phyloP scores from a whole-genome alignment of 1,140 invertebrate species.

The Pseudomyrmex flavicornis region DNA sequence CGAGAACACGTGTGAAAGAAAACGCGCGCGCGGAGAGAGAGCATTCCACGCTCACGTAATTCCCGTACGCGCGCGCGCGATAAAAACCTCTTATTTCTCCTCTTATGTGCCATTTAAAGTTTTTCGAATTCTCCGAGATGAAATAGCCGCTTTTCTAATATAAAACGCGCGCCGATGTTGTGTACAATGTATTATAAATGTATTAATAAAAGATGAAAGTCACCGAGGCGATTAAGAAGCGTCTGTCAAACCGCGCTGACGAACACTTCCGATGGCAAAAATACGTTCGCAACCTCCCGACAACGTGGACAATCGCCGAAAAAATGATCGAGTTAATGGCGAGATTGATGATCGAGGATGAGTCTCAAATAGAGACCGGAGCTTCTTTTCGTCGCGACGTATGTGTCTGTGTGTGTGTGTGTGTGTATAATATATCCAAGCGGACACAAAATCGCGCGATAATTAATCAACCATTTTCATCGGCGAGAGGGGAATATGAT shows the following conservation, averaged over 20 bases:
- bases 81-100: too few relatives aligned
- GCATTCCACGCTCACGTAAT: conserved; percentile 14
- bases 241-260: background rate
- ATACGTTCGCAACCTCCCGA: background rate
- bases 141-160: background rate
- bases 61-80: background rate
- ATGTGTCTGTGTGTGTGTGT: background rate
- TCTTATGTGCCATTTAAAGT: background rate
- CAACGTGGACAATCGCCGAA: conserved; percentile 29
- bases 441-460: conserved; percentile 52
- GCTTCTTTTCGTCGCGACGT: conserved; percentile 39
- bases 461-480: conserved; percentile 65
- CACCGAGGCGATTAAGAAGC: background rate
- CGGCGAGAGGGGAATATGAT: conserved; percentile 50
- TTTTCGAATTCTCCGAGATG: background rate
- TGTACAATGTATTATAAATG: too few relatives aligned
- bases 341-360: conserved; percentile 65
- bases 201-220: conserved; percentile 16
- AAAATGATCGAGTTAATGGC: conserved; percentile 40
- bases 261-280: conserved; percentile 17
- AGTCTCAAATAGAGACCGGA: conserved; percentile 46
- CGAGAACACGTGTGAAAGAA: conserved; percentile 22
- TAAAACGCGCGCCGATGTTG: too few relatives aligned
- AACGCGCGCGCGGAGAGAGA: background rate
- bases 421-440: background rate